Base-by-base conservation (phyloP, 2,888 invertebrate genomes). In the Amphipyra berbera region DNA sequence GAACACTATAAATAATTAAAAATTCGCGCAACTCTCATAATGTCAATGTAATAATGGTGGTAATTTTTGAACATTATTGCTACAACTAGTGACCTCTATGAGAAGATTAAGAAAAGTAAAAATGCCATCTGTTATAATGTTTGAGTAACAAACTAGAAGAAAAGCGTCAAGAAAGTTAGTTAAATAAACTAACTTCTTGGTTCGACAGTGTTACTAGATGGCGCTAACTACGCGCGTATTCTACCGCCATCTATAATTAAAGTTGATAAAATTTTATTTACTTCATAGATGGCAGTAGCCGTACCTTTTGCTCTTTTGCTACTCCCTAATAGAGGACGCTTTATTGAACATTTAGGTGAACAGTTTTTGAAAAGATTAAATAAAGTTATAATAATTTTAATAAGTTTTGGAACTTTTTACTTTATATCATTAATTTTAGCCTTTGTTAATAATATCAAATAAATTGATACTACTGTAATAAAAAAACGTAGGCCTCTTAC, bases 291-390 rank as follows among this genome's bases (percentile, higher is more conserved):
- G 52, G 70, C 53, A 53, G 48, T 40, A 68, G 12, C 15, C n/a
- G n/a, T 33, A n/a, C 3, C 13, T 2, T 1, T 0, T 12, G 14
- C 2, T n/a, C 35, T 8, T 8, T n/a, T 13, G n/a, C 83, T 82
- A 82, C 54, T 81, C 38, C 14, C 27, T 38, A 41, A 69, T 61
- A 88, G 89, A 84, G 77, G 71, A 58, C 73, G 15, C n/a, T 44
- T 21, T 9, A 2, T 30, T 0, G 0, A 12, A 10, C 8, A n/a
- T 21, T 9, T 27, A 38, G 7, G 12, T 37, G 6, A 37, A 7
- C 12, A 10, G 12, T 33, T 33, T 33, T 33, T 33, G 33, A 33
- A n/a, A 8, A 33, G 7, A 33, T n/a, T n/a, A n/a, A n/a, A n/a
- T n/a, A 8, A 8, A 33, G 6, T 9, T 1, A 33, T 33, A 6